Percentiles rank a stretch among this genome's conserved stretches.
Conservation (phyloP, 2,888 invertebrate genomes). For the Zaprionus obscuricornis region DNA sequence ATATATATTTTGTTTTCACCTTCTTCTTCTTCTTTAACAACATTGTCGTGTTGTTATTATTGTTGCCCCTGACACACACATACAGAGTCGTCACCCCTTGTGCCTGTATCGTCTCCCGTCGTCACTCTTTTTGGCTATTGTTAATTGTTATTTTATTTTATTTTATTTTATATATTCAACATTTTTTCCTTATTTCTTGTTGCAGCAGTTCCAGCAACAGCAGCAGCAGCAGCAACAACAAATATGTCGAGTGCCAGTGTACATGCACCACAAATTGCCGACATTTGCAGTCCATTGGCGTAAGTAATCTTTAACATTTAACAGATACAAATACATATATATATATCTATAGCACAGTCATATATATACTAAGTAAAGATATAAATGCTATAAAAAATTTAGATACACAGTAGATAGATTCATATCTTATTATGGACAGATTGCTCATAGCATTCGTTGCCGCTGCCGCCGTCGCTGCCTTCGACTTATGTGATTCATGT, state of each 20-base stretch:
- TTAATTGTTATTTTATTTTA: slow-evolving; percentile 28
- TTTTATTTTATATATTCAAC: slow-evolving; percentile 35
- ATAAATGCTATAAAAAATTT: background rate
- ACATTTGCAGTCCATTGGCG: slow-evolving; percentile 83
- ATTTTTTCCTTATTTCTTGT: slow-evolving; percentile 73
- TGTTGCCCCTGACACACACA: background rate
- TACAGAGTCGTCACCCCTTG: too few relatives aligned
- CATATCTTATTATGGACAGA: slow-evolving; percentile 37
- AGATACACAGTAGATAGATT: background rate
- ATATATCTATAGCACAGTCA: background rate
- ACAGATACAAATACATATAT: too few relatives aligned
- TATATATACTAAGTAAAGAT: too few relatives aligned
- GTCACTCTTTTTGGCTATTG: too few relatives aligned
- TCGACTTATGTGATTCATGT: slow-evolving; percentile 58
- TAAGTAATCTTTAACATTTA: slow-evolving; percentile 69
- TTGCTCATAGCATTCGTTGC: too few relatives aligned
- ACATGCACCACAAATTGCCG: slow-evolving; percentile 84
- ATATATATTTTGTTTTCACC: background rate
- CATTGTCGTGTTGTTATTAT: slow-evolving; percentile 17
- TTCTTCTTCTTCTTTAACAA: background rate
- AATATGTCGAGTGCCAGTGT: slow-evolving; percentile 85
- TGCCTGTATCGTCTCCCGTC: too few relatives aligned
- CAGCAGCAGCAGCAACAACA: too few relatives aligned
- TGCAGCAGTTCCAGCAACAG: slow-evolving; percentile 82
- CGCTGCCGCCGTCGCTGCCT: too few relatives aligned